These are phyloP conservation scores for Aurelia aurita DNA, from an alignment of 30 jellyfish, hydroid and myxozoan species.

Conservation along the genomic window DNA sequence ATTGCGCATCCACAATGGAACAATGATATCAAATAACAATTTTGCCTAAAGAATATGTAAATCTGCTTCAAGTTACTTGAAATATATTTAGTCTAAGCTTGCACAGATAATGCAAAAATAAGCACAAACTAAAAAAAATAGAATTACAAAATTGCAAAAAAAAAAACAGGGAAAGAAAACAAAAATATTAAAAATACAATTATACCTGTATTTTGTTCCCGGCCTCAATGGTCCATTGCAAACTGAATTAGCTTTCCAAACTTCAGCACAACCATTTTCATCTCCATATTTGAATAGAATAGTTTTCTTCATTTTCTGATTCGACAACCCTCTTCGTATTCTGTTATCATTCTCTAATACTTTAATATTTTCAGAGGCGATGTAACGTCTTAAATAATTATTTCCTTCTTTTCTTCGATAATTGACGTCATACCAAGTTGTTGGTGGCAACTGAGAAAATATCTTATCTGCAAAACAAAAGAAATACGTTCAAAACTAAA, in stretches of 20 bases:
- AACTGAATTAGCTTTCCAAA: conserved; percentile 42
- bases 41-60: no score
- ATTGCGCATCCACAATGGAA: no score
- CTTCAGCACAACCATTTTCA: conserved; percentile 37
- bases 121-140: no score
- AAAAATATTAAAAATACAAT: background rate
- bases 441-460: conserved; percentile 53
- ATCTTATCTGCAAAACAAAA: conserved; percentile 4
- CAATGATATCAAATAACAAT: no score
- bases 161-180: no score
- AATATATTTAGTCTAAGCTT: no score
- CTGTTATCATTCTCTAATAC: background rate
- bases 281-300: conserved; percentile 34
- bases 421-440: conserved; percentile 63
- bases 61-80: no score
- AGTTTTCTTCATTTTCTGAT: background rate
- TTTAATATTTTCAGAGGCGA: conserved; percentile 39
- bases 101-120: no score
- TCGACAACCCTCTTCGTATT: conserved; percentile 10
- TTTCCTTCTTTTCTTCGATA: conserved; percentile 8
- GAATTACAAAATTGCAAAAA: no score
- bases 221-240: conserved; percentile 72
- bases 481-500: no score
- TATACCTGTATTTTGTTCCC: conserved; percentile 40
- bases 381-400: conserved; percentile 40